Evolutionary conservation across 2,888 invertebrate species (phyloP).

Genomic region (Lomographa bimaculata): DNA sequence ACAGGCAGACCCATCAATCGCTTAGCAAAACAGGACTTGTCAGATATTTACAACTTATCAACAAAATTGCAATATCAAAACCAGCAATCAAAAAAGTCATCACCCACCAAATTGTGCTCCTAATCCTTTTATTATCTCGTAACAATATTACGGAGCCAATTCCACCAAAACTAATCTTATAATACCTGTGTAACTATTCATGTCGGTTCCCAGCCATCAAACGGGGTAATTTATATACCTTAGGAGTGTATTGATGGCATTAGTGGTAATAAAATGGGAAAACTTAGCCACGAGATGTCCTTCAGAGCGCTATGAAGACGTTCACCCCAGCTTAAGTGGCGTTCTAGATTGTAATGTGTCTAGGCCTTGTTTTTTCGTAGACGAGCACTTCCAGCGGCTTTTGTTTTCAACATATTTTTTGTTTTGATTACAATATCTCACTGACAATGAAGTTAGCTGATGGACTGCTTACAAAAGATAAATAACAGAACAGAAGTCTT

Average conservation of each 20-base stretch:
- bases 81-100: slow-evolving; percentile 24
- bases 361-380: too few species aligned
- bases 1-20: too few species aligned
- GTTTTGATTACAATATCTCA: not conserved
- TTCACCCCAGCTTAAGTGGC: slow-evolving; percentile 6
- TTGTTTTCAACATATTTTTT: too few species aligned
- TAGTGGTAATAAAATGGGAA: slow-evolving; percentile 30
- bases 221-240: slow-evolving; percentile 29
- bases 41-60: too few species aligned
- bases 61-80: too few species aligned
- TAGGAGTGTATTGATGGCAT: slow-evolving; percentile 28
- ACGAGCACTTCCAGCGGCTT: too few species aligned
- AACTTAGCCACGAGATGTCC: slow-evolving; percentile 23
- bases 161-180: slow-evolving; percentile 31
- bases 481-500: slow-evolving; percentile 30
- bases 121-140: slow-evolving; percentile 32
- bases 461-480: slow-evolving; percentile 42
- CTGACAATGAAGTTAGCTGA: slow-evolving; percentile 33
- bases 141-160: slow-evolving; percentile 29
- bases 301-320: slow-evolving; percentile 12
- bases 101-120: slow-evolving; percentile 18
- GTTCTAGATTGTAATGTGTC: too few species aligned
- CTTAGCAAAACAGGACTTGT: too few species aligned
- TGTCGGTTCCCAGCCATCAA: slow-evolving; percentile 24
- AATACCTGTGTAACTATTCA: slow-evolving; percentile 32